These are phyloP conservation scores for Slavum lentiscoides DNA, from an alignment of 2,888 invertebrate species.

Conservation along the genomic window DNA sequence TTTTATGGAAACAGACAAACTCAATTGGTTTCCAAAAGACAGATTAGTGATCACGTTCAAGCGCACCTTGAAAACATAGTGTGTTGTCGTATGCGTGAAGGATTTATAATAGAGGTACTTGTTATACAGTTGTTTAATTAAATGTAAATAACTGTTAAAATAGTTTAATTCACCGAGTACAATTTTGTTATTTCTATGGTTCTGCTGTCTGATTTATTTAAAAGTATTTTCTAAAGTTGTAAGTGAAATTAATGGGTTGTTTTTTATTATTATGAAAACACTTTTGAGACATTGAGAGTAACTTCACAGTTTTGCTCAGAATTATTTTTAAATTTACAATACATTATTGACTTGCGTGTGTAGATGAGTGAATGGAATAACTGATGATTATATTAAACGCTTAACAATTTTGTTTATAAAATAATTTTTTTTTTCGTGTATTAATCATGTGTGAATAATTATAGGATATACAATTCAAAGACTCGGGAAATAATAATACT, in stretches of 20 bases:
- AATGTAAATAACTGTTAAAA: not conserved
- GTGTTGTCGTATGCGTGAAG: slow-evolving; percentile 75
- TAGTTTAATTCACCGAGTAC: too few relatives aligned
- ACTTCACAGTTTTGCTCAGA: too few relatives aligned
- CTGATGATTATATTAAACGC: too few relatives aligned
- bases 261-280: too few relatives aligned
- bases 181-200: not conserved
- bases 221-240: not conserved
- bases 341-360: too few relatives aligned
- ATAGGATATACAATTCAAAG: slow-evolving; percentile 38
- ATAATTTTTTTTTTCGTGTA: too few relatives aligned
- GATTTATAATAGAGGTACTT: slow-evolving; percentile 68
- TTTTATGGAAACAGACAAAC: slow-evolving; percentile 65
- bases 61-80: slow-evolving; percentile 69
- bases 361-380: not conserved
- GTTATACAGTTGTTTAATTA: not conserved
- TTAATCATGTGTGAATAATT: slow-evolving; percentile 16
- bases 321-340: too few relatives aligned
- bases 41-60: slow-evolving; percentile 68
- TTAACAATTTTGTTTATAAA: too few relatives aligned
- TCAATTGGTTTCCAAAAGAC: slow-evolving; percentile 67
- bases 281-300: too few relatives aligned
- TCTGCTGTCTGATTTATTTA: not conserved
- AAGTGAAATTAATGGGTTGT: too few relatives aligned
- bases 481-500: slow-evolving; percentile 7